A percentile compares a stretch with the other conserved stretches of the same genome.
phyloP scores from a whole-genome alignment of 2,888 invertebrate genomes.

The Rhingia rostrata region DNA sequence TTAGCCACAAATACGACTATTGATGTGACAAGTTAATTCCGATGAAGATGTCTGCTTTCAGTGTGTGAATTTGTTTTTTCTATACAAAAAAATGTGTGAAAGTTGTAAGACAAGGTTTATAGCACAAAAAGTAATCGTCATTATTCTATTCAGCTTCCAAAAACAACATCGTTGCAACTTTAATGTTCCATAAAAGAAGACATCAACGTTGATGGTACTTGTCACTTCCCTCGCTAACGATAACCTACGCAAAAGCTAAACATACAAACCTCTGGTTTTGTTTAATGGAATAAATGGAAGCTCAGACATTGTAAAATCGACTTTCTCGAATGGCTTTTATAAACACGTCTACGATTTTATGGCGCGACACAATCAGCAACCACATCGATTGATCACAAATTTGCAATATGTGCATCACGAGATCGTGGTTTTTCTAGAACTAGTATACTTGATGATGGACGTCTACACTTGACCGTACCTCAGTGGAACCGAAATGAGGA shows the following conservation, averaged over 20 bases:
- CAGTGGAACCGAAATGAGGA: too few relatives aligned
- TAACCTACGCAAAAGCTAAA: neutral
- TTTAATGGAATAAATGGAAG: neutral
- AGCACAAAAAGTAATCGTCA: neutral
- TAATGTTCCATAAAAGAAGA: neutral
- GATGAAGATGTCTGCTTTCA: neutral
- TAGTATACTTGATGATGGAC: neutral
- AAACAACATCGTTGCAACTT: neutral
- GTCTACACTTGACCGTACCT: too few relatives aligned
- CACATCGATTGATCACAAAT: neutral
- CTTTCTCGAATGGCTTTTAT: conserved; percentile 48
- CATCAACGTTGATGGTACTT: neutral
- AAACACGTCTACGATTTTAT: neutral
- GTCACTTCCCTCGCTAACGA: neutral
- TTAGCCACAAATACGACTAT: neutral
- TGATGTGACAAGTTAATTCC: too few relatives aligned
- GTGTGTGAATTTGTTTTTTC: neutral
- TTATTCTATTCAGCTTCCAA: neutral
- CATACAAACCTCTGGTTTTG: neutral
- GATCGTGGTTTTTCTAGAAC: conserved; percentile 20
- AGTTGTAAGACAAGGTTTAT: neutral
- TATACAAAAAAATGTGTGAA: neutral
- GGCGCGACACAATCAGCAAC: conserved; percentile 31
- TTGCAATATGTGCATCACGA: neutral
- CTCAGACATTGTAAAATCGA: neutral